A percentile compares a stretch with the other conserved stretches of the same genome.
Conservation (phyloP, 2,113 vertebrate species). For the Entomyzon cyanotis region DNA sequence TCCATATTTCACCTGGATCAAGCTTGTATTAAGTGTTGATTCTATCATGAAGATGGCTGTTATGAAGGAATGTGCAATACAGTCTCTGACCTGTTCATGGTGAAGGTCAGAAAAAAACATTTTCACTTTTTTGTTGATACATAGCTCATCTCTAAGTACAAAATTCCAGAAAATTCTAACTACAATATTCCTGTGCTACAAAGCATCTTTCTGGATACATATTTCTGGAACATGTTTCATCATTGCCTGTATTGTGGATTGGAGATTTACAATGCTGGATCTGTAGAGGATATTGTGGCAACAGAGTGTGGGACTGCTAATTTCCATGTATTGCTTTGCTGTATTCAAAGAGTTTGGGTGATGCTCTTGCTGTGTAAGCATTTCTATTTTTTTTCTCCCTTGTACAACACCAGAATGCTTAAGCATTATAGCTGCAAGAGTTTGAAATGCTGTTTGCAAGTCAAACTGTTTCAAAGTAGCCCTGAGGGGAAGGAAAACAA, state of each 20-base stretch:
- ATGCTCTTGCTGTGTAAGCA: background rate
- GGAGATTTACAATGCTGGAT: background rate
- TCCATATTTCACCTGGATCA: background rate
- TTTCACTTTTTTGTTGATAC: background rate
- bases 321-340: background rate
- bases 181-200: background rate
- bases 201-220: background rate
- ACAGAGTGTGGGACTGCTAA: background rate
- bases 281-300: background rate
- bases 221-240: background rate
- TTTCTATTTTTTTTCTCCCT: background rate
- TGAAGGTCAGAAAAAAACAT: background rate
- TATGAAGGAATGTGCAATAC: background rate
- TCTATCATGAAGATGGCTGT: background rate
- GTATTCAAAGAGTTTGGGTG: background rate
- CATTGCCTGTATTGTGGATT: background rate
- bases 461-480: slow-evolving; percentile 46
- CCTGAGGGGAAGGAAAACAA: slow-evolving; percentile 53
- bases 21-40: background rate
- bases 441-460: slow-evolving; percentile 37
- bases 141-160: background rate
- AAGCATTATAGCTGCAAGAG: background rate
- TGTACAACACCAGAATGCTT: background rate
- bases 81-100: background rate
- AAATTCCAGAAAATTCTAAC: background rate